phyloP scores from a whole-genome alignment of 1,140 invertebrate species.

The Copidosoma floridanum region DNA sequence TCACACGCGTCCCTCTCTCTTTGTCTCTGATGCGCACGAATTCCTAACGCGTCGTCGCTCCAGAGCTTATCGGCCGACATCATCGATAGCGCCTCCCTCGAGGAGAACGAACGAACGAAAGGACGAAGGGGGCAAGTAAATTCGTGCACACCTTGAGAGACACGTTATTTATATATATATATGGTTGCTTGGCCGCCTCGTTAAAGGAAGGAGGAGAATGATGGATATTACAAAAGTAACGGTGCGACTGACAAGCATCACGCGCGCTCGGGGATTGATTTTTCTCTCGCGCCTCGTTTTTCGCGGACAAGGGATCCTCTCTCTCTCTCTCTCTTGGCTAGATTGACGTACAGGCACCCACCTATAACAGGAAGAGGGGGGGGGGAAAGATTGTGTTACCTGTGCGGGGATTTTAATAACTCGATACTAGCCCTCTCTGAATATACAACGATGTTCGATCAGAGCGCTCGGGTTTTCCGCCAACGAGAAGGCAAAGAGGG shows the following conservation, averaged over 20 bases:
- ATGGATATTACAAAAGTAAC: no score
- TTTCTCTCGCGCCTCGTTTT: neutral
- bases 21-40: slow-evolving; percentile 1
- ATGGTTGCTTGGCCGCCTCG: neutral
- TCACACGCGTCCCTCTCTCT: neutral
- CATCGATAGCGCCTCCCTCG: slow-evolving; percentile 8
- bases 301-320: no score
- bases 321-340: no score
- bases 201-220: slow-evolving; percentile 2
- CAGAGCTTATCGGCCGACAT: slow-evolving; percentile 15
- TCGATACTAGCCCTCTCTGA: no score
- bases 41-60: slow-evolving; percentile 11
- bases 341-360: no score
- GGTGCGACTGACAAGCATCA: neutral
- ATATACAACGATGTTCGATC: slow-evolving; percentile 12
- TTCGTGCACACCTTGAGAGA: no score
- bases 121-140: no score
- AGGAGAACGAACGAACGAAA: no score
- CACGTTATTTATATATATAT: neutral
- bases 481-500: no score
- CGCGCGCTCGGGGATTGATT: neutral
- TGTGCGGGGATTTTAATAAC: no score
- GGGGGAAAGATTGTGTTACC: no score
- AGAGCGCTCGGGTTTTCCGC: slow-evolving; percentile 6
- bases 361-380: no score